phyloP scores from a whole-genome alignment of 2,888 invertebrate species.

The Agrotis segetum region DNA sequence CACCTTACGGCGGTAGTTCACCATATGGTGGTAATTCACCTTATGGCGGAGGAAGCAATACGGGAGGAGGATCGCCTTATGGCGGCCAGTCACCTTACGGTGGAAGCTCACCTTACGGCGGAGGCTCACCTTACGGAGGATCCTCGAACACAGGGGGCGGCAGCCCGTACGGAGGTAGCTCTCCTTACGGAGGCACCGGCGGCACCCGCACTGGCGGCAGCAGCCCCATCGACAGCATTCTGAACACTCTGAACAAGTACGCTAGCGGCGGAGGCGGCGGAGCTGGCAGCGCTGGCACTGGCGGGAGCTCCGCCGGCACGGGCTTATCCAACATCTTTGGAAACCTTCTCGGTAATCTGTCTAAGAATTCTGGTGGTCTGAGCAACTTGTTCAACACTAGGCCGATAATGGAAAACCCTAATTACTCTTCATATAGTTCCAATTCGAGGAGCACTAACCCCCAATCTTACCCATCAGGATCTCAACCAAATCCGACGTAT shows the following conservation, averaged over 20 bases:
- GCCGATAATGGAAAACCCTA: constrained; percentile 87
- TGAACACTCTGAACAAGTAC: constrained; percentile 79
- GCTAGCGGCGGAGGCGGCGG: constrained; percentile 65
- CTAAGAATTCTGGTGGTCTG: constrained; percentile 79
- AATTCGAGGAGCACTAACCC: constrained; percentile 84
- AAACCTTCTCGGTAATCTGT: constrained; percentile 84
- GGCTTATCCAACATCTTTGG: constrained; percentile 72
- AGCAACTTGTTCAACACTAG: constrained; percentile 84
- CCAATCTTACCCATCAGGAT: constrained; percentile 85
- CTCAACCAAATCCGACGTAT: constrained; percentile 73
- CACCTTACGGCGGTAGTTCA: constrained; percentile 52
- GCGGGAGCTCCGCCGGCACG: constrained; percentile 47
- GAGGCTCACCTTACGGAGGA: constrained; percentile 67
- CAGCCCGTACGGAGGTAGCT: constrained; percentile 64
- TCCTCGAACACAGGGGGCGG: constrained; percentile 57
- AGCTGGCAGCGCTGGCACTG: constrained; percentile 26
- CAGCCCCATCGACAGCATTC: constrained; percentile 76
- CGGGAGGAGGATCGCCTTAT: constrained; percentile 56
- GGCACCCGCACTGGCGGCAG: constrained; percentile 68
- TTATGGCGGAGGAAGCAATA: constrained; percentile 34
- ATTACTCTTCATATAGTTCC: constrained; percentile 81
- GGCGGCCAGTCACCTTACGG: constrained; percentile 62
- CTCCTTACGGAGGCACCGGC: constrained; percentile 61
- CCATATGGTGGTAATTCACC: constrained; percentile 66
- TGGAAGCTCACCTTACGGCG: constrained; percentile 65